phyloP scores from a whole-genome alignment of 2,888 invertebrate species.

The Chaitophorus viminalis region DNA sequence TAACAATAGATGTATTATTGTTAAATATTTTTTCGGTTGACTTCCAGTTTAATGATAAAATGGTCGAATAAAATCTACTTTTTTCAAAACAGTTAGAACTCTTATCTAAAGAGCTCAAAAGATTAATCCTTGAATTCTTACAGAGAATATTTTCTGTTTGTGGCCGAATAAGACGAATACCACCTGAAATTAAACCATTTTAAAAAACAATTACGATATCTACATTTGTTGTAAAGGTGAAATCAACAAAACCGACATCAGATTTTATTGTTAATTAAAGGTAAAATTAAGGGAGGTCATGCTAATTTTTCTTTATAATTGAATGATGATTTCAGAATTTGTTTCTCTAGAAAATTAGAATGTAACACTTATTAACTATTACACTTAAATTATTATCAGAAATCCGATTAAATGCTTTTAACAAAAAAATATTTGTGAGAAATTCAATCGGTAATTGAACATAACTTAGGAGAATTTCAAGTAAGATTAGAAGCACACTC shows the following conservation, averaged over 20 bases:
- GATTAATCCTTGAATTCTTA: neutral
- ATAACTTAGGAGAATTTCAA: too few species aligned
- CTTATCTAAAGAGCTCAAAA: slow-evolving; percentile 9
- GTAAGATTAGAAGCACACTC: too few species aligned
- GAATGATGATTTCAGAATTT: too few species aligned
- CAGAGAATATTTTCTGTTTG: slow-evolving; percentile 14
- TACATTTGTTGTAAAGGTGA: neutral
- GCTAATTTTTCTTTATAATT: too few species aligned
- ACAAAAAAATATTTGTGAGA: too few species aligned
- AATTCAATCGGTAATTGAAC: too few species aligned
- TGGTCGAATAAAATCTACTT: slow-evolving; percentile 37
- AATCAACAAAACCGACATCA: neutral
- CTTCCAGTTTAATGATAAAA: slow-evolving; percentile 34
- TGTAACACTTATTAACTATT: too few species aligned
- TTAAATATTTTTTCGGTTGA: neutral
- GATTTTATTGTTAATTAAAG: too few species aligned
- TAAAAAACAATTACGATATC: neutral
- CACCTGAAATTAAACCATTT: slow-evolving; percentile 25
- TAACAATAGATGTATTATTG: slow-evolving; percentile 13
- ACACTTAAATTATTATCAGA: too few species aligned
- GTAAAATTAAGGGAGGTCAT: too few species aligned
- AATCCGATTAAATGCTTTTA: too few species aligned
- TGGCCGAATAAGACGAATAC: slow-evolving; percentile 21
- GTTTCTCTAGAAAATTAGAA: too few species aligned
- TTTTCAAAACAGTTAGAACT: neutral